A percentile compares a stretch with the other conserved stretches of the same genome.
These are phyloP conservation scores for Lepidurus apus DNA, from an alignment of 1,140 invertebrate species.

Conservation along the genomic window DNA sequence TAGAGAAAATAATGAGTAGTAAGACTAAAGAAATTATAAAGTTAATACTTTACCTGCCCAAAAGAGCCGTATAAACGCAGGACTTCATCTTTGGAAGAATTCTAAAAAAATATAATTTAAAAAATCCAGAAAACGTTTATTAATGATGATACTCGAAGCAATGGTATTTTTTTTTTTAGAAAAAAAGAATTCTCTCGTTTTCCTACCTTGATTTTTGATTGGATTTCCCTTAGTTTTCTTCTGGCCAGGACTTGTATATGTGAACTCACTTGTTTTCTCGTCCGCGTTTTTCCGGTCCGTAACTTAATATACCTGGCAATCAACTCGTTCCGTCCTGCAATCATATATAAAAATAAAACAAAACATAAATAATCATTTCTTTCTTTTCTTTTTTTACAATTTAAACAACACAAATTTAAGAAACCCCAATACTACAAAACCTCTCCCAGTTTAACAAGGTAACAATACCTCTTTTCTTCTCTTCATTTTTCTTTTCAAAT, in stretches of 20 bases:
- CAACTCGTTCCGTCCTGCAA: conserved; percentile 93
- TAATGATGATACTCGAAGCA: not conserved
- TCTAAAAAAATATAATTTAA: conserved; percentile 33
- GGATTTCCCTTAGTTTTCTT: conserved; percentile 93
- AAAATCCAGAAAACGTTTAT: not conserved
- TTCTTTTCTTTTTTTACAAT: not conserved
- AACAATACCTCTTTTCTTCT: not conserved
- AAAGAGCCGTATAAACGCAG: conserved; percentile 35
- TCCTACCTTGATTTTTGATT: conserved; percentile 92
- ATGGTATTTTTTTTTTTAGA: not conserved
- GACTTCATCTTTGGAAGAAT: conserved; percentile 37
- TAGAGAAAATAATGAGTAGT: too few species aligned
- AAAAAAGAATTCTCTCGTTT: not conserved
- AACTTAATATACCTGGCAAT: conserved; percentile 99
- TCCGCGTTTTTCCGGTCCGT: conserved; percentile 96
- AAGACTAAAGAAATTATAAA: too few species aligned
- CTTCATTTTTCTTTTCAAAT: not conserved
- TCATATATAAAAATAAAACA: conserved; percentile 43
- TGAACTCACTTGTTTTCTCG: conserved; percentile 97
- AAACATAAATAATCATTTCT: not conserved
- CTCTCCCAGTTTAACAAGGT: too few species aligned
- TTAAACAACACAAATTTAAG: too few species aligned
- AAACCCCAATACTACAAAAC: too few species aligned
- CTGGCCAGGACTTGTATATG: conserved; percentile 98
- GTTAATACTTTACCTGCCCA: conserved; percentile 29